phyloP scores from a whole-genome alignment of 2,113 vertebrate species.

The Neotoma lepida region DNA sequence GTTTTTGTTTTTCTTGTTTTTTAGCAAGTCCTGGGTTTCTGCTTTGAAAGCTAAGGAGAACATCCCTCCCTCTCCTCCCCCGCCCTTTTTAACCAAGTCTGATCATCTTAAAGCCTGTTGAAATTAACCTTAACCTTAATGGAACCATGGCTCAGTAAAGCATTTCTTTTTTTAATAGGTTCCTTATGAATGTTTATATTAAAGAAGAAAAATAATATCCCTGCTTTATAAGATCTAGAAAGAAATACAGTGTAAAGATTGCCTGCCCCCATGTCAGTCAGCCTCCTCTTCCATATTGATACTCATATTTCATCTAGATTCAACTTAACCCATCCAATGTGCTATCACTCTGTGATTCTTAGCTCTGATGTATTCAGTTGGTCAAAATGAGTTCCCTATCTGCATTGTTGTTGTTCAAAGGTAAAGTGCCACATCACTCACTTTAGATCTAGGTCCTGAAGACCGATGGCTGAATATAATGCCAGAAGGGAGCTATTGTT shows the following conservation, averaged over 20 bases:
- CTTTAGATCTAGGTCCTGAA: constrained; percentile 60
- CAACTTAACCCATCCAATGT: neutral
- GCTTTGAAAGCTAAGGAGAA: constrained; percentile 24
- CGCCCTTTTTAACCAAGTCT: constrained; percentile 41
- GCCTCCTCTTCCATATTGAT: neutral
- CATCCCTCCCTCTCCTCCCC: neutral
- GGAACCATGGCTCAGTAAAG: constrained; percentile 27
- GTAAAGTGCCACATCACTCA: constrained; percentile 33
- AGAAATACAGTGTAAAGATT: neutral
- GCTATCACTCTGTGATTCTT: neutral
- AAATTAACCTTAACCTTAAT: constrained; percentile 23
- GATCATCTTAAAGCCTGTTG: neutral
- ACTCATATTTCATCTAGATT: neutral
- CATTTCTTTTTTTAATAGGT: constrained; percentile 10
- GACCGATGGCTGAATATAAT: neutral
- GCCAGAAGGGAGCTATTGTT: constrained; percentile 21
- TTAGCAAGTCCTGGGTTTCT: neutral
- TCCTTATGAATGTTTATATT: constrained; percentile 35
- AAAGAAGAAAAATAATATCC: constrained; percentile 53
- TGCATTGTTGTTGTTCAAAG: constrained; percentile 44
- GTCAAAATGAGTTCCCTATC: constrained; percentile 52
- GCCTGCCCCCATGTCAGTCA: neutral
- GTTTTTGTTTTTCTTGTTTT: neutral
- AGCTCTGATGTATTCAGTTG: constrained; percentile 19
- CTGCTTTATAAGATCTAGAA: constrained; percentile 14